Conservation (phyloP, 2,888 invertebrate species). For the Meta bourneti region DNA sequence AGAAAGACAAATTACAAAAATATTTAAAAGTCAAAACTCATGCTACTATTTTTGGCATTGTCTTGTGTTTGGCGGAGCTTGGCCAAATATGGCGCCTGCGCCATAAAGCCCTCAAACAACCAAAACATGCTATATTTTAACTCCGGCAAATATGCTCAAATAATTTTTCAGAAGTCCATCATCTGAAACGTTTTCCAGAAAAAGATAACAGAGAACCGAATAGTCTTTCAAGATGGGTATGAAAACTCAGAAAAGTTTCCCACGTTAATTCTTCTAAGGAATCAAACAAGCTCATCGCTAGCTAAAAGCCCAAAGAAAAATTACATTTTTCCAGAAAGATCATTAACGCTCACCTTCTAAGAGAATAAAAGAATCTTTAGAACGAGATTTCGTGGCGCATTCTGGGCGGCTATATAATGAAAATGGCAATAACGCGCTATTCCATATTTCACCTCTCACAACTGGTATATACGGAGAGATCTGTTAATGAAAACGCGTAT, state of each 20-base stretch:
- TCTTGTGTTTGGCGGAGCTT: too few relatives aligned
- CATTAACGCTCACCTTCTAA: not conserved
- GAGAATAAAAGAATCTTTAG: not conserved
- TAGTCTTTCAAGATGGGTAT: not conserved
- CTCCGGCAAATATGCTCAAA: too few relatives aligned
- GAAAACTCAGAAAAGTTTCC: not conserved
- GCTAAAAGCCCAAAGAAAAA: not conserved
- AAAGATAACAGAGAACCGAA: not conserved
- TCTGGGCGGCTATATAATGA: not conserved
- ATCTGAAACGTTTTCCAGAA: too few relatives aligned
- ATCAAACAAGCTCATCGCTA: not conserved
- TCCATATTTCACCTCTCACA: not conserved
- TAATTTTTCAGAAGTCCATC: too few relatives aligned
- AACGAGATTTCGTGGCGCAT: not conserved
- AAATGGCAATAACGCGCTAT: not conserved
- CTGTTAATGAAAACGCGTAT: not conserved
- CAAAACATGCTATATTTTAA: too few relatives aligned
- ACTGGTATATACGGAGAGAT: not conserved
- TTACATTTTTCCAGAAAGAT: not conserved
- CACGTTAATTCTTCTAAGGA: not conserved
- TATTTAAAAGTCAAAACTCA: too few relatives aligned
- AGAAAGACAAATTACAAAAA: too few relatives aligned
- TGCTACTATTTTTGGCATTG: too few relatives aligned
- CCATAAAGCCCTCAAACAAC: too few relatives aligned
- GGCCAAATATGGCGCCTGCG: too few relatives aligned